Evolutionary conservation across 2,888 invertebrate genomes (phyloP).

Genomic region (Eledona agricola): DNA sequence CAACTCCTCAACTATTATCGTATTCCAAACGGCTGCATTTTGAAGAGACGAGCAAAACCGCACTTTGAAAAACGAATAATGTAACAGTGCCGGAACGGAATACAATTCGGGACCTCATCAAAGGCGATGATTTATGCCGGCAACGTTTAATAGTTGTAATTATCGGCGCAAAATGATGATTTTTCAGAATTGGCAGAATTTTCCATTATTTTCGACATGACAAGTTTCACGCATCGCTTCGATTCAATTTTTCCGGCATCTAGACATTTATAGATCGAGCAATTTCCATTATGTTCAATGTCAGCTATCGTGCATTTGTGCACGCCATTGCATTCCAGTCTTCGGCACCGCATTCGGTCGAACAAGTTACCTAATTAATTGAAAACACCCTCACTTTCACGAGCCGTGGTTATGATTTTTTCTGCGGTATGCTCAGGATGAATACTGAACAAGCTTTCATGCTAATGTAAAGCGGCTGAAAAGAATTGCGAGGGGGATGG

Average conservation of each 20-base stretch:
- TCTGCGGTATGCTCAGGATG: too few relatives aligned
- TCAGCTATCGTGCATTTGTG: conserved; percentile 34
- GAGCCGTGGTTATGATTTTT: too few relatives aligned
- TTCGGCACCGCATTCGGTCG: conserved; percentile 5
- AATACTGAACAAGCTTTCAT: too few relatives aligned
- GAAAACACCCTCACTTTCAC: too few relatives aligned
- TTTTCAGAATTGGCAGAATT: conserved; percentile 21
- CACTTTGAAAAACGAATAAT: too few relatives aligned
- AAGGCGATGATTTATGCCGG: conserved; percentile 24
- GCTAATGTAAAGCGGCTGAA: too few relatives aligned
- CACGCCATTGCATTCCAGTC: conserved; percentile 25
- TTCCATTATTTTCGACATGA: conserved; percentile 35
- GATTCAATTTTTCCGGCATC: conserved; percentile 38
- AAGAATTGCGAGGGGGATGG: too few relatives aligned
- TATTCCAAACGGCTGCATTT: too few relatives aligned
- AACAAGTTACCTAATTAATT: conserved; percentile 18
- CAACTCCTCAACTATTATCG: too few relatives aligned
- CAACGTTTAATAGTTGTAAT: conserved; percentile 12
- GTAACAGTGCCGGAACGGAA: too few relatives aligned
- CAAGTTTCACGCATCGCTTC: conserved; percentile 38
- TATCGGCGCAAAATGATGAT: conserved; percentile 15
- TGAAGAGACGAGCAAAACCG: too few relatives aligned
- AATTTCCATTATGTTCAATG: conserved; percentile 39
- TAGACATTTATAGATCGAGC: conserved; percentile 37
- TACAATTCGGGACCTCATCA: too few relatives aligned